A percentile compares a stretch with the other conserved stretches of the same genome.
Evolutionary conservation across 2,888 invertebrate genomes (phyloP).

Genomic region (Galerucella calmariensis): DNA sequence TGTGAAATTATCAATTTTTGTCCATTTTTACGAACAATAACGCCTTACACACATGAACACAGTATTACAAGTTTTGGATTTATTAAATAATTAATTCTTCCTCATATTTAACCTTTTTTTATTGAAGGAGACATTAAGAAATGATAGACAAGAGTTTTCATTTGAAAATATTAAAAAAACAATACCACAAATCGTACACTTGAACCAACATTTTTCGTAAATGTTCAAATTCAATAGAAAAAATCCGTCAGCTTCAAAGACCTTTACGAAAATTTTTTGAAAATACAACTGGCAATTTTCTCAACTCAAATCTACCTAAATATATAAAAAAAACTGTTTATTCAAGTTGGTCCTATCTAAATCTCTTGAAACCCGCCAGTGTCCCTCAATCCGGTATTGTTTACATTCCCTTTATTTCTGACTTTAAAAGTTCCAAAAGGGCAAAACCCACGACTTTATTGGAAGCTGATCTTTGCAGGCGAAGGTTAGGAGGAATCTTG

Average conservation of each 20-base stretch:
- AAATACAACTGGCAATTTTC: neutral
- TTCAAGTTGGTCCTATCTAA: neutral
- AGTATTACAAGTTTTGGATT: too few species aligned
- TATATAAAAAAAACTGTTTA: neutral
- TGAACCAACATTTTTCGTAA: too few species aligned
- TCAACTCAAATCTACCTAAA: neutral
- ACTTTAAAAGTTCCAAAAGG: conserved; percentile 53
- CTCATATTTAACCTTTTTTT: too few species aligned
- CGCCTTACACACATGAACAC: too few species aligned
- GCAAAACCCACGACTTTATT: conserved; percentile 33
- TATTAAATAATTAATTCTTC: too few species aligned
- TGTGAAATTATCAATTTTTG: too few species aligned
- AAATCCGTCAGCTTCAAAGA: too few species aligned
- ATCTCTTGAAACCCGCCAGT: conserved; percentile 15
- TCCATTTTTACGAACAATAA: too few species aligned
- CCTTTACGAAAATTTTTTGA: neutral
- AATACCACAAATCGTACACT: too few species aligned
- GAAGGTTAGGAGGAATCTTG: conserved; percentile 30
- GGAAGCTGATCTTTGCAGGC: conserved; percentile 29
- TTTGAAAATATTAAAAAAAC: too few species aligned
- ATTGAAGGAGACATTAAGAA: too few species aligned
- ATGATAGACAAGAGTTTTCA: too few species aligned
- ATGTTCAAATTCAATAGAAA: neutral
- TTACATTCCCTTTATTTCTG: conserved; percentile 59
- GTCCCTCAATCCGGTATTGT: conserved; percentile 57